Base-by-base conservation (phyloP, 2,797 vertebrate species). In the Enteromius thamalakanensis region DNA sequence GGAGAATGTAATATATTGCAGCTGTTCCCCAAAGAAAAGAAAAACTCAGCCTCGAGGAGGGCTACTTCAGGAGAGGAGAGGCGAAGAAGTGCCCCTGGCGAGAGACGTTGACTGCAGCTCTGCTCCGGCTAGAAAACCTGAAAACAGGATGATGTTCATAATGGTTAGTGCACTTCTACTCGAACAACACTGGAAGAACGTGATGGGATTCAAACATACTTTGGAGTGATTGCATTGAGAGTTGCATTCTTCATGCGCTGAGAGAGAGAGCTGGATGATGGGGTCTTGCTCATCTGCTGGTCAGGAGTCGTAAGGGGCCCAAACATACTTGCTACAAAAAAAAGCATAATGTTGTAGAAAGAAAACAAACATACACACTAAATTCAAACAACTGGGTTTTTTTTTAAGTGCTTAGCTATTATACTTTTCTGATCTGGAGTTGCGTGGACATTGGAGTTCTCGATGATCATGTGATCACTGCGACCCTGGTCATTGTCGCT, bases 291-390 rank as follows among this genome's bases (percentile, higher is more conserved):
- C 88, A 99, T 90, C 89, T 98, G 97, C 84, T 97, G 96, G 69
- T 99, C 98, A 0, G 98, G 98, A 55, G 98, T 99, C 17, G 97
- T 98, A 87, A 99, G 91, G 0, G 98, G 98, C 5, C 98, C 98
- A 76, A 99, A 90, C 69, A 99, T 95, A 87, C 96, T 98, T 90
- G 95, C 98, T 99, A 91, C 26, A 86, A 91, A 58, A 49, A 11
- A 51, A 1, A n/a, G 8, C 8, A 23, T 21, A 4, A 32, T 32
- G 2, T 45, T 34, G 14, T 6, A 70, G 15, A 49, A 64, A 17
- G 14, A 34, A 19, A 9, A 4, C 10, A 62, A 67, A 21, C 2
- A 19, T 2, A 47, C 53, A 2, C 2, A 9, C 6, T 49, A 4
- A 45, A 11, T 45, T 26, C 21, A n/a, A 53, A 53, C 51, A 53